Evolutionary conservation across 2,113 vertebrate genomes (phyloP).

Genomic region (Puffinus mauretanicus): DNA sequence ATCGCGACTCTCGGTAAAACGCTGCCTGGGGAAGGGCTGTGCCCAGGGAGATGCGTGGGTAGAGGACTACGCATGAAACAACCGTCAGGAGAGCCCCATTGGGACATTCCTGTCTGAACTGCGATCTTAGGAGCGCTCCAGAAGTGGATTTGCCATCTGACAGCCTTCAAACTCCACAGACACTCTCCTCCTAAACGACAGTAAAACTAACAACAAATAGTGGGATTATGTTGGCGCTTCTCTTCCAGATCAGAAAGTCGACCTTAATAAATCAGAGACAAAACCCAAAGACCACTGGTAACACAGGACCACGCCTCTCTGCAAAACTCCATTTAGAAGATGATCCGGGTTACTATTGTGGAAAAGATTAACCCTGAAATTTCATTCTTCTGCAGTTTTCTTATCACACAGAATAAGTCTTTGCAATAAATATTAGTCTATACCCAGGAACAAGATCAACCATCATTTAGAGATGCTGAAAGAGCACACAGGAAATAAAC

Average conservation of each 20-base stretch:
- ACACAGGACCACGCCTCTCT: not conserved
- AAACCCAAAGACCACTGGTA: not conserved
- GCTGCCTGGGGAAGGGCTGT: not conserved
- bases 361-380: not conserved
- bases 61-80: rapidly evolving
- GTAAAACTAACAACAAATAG: not conserved
- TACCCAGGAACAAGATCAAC: not conserved
- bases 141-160: not conserved
- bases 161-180: no score
- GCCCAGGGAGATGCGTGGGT: rapidly evolving
- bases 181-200: not conserved
- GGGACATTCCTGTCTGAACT: not conserved
- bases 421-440: not conserved
- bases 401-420: not conserved
- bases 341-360: not conserved
- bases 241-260: not conserved
- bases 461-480: not conserved
- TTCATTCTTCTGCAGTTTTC: not conserved
- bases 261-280: not conserved
- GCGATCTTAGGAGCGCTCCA: rapidly evolving
- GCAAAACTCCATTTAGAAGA: not conserved
- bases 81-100: not conserved
- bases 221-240: not conserved
- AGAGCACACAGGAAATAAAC: not conserved
- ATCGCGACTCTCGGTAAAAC: no score